Evolutionary conservation across 1,140 invertebrate genomes (phyloP).

Genomic region (Aphis craccivora): DNA sequence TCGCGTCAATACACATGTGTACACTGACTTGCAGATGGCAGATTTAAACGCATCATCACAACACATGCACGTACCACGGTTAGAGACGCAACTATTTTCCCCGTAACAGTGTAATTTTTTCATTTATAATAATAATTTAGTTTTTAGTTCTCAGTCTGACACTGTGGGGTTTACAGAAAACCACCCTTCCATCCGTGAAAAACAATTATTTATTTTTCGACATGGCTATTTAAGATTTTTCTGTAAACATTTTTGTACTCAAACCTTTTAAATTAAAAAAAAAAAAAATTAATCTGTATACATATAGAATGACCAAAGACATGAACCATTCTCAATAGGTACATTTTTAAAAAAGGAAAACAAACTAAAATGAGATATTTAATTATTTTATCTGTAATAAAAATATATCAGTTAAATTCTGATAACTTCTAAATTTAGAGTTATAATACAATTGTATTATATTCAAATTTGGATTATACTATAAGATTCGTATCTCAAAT

Average conservation of each 20-base stretch:
- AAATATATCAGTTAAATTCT: not conserved
- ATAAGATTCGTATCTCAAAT: not conserved
- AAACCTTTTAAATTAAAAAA: too few relatives aligned
- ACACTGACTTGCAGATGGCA: too few relatives aligned
- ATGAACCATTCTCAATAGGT: not conserved
- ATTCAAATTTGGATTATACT: not conserved
- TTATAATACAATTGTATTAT: not conserved
- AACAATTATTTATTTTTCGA: not conserved
- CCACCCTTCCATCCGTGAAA: not conserved
- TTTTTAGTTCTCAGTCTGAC: not conserved
- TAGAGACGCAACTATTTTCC: not conserved
- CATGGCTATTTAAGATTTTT: not conserved
- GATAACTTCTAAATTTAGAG: not conserved
- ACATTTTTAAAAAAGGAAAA: not conserved
- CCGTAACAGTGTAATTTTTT: not conserved
- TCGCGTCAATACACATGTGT: too few relatives aligned
- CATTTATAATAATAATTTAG: not conserved
- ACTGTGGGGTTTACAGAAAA: not conserved
- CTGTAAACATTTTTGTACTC: too few relatives aligned
- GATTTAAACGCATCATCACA: not conserved
- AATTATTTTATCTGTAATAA: not conserved
- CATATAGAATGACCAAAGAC: not conserved
- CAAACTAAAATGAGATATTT: not conserved
- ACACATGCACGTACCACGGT: not conserved
- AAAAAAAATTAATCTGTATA: not conserved